phyloP scores from a whole-genome alignment of 1,140 invertebrate species.

The Globodera ellingtonae region DNA sequence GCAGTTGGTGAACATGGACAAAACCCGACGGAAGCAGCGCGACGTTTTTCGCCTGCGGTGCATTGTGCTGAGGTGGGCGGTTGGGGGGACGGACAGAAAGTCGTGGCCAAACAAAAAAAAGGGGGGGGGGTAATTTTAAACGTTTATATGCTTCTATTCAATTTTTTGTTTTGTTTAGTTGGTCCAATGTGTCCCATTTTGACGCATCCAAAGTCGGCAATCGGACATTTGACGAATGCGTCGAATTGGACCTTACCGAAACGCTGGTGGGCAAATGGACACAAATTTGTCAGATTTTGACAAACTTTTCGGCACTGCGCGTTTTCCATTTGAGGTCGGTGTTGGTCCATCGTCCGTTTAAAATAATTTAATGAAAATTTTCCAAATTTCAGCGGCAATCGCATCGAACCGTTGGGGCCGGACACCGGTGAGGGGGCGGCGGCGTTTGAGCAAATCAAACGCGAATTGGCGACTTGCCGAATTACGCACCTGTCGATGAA shows the following conservation, averaged over 20 bases:
- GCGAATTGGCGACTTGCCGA: not conserved
- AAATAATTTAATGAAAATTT: slow-evolving; percentile 12
- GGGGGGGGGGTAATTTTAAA: not conserved
- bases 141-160: not conserved
- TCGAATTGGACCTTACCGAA: slow-evolving; percentile 31
- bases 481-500: slow-evolving; percentile 38
- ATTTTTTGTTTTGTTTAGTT: slow-evolving; percentile 2
- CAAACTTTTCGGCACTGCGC: slow-evolving; percentile 29
- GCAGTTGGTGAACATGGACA: slow-evolving; percentile 45
- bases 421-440: not conserved
- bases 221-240: slow-evolving; percentile 18
- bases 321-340: slow-evolving; percentile 31
- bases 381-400: slow-evolving; percentile 32
- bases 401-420: slow-evolving; percentile 29
- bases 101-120: too few species aligned
- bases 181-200: slow-evolving; percentile 19
- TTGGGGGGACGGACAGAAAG: too few species aligned
- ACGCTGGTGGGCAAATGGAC: slow-evolving; percentile 39
- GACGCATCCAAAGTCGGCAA: not conserved
- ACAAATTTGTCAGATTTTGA: slow-evolving; percentile 32
- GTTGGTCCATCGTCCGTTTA: not conserved
- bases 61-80: slow-evolving; percentile 20
- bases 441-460: not conserved
- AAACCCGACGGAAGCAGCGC: slow-evolving; percentile 27
- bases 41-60: slow-evolving; percentile 22